Base-by-base conservation (phyloP, 2,113 vertebrate genomes). In the Silurus meridionalis region DNA sequence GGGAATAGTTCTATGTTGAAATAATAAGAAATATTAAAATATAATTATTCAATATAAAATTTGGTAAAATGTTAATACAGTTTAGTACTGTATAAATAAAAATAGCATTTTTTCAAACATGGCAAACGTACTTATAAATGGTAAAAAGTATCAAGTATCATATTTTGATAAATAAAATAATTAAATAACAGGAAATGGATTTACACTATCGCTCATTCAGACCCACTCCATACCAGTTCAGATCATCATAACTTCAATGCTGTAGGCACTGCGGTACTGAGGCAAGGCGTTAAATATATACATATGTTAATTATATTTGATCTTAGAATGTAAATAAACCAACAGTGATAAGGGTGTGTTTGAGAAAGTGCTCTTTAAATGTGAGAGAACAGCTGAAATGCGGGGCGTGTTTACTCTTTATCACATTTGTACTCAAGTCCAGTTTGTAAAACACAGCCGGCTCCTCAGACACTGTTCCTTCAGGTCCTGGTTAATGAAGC, bases 401-500 rank as follows among this genome's bases (percentile, higher is more conserved):
- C 23, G 37, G 37, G 48, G 15, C 10, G 25, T 23, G 14, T 19
- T 66, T 23, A 55, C 23, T 14, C 64, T 58, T 50, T 53, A 55
- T 28, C 46, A 37, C 83, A 57, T 66, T 78, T 55, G 60, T 28
- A 66, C 53, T 78, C 72, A 55, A 77, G 58, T 19, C 71, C 46
- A 85, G n/a, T 48, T 50, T 71, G 77, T 23, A 67, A 46, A 8
- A 46, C 23, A 61, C 52, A 57, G 21, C 19, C 8, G 13, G 55
- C 60, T 69, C 28, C 28, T 21, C 77, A 71, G 64, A 25, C 61
- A 85, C 77, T 48, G 50, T 50, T 86, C 84, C 53, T 86, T 60
- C 64, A 86, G 84, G 77, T 71, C 63, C 64, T 69, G 52, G 69
- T 74, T 63, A 84, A 84, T 84, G 57, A 84, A 77, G 55, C 69